These are phyloP conservation scores for Scarus forsteni DNA, from an alignment of 2,797 vertebrate genomes.

Conservation along the genomic window DNA sequence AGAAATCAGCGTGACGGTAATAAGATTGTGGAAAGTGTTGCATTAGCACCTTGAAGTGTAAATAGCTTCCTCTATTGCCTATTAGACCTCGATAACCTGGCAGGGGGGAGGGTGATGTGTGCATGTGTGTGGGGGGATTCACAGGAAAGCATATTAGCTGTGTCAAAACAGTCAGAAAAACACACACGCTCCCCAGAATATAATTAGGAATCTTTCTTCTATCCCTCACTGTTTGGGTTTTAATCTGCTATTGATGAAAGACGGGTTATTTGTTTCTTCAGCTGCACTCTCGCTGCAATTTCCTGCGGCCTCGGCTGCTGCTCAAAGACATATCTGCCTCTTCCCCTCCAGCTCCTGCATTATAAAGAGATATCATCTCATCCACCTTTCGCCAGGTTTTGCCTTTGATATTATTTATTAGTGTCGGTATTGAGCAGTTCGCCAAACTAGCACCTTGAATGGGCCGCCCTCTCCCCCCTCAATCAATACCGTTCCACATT, in stretches of 20 bases:
- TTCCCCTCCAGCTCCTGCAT: constrained; percentile 61
- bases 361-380: constrained; percentile 78
- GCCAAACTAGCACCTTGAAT: constrained; percentile 53
- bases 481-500: constrained; percentile 72
- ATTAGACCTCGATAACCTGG: constrained; percentile 69
- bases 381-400: constrained; percentile 74
- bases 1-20: constrained; percentile 58
- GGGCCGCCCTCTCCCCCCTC: constrained; percentile 31
- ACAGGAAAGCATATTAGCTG: constrained; percentile 68
- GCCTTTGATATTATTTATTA: constrained; percentile 81
- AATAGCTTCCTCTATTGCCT: constrained; percentile 77
- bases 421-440: constrained; percentile 63
- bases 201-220: constrained; percentile 63
- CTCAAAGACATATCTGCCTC: constrained; percentile 56
- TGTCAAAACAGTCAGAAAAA: constrained; percentile 66
- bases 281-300: constrained; percentile 66
- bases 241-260: constrained; percentile 76
- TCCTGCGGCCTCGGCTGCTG: constrained; percentile 69
- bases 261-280: constrained; percentile 75
- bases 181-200: constrained; percentile 54
- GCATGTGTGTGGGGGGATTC: constrained; percentile 15
- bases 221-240: constrained; percentile 59
- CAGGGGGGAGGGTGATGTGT: constrained; percentile 44
- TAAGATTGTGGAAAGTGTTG: constrained; percentile 80
- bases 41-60: constrained; percentile 80